These are phyloP conservation scores for Drosophila lini DNA, from an alignment of 1,140 invertebrate species.

Conservation along the genomic window DNA sequence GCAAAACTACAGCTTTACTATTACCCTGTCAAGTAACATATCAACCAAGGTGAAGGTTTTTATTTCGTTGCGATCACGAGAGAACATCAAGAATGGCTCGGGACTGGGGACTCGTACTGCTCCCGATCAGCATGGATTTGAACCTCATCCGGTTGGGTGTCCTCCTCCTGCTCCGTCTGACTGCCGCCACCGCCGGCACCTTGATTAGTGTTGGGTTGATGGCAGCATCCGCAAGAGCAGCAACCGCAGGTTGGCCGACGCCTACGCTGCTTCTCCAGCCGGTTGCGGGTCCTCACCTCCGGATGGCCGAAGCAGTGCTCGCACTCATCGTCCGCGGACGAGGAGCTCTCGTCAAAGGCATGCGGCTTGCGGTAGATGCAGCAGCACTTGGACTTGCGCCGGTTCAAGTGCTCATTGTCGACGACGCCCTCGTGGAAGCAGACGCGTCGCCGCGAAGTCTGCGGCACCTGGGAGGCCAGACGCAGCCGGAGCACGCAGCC, in stretches of 20 bases:
- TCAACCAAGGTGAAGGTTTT: background rate
- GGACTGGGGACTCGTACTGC: background rate
- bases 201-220: background rate
- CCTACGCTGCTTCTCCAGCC: slow-evolving; percentile 34
- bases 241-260: background rate
- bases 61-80: background rate
- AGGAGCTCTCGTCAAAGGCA: slow-evolving; percentile 92
- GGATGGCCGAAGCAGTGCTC: slow-evolving; percentile 94
- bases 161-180: background rate
- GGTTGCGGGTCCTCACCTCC: slow-evolving; percentile 87
- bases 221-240: background rate
- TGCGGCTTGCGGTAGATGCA: slow-evolving; percentile 94
- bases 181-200: background rate
- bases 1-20: background rate
- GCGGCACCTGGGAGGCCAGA: slow-evolving; percentile 87
- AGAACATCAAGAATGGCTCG: background rate
- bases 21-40: too few relatives aligned
- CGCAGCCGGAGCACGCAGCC: slow-evolving; percentile 34
- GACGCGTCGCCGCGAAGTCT: slow-evolving; percentile 86
- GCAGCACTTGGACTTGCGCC: slow-evolving; percentile 97
- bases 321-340: slow-evolving; percentile 91
- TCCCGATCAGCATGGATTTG: background rate
- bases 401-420: slow-evolving; percentile 96
- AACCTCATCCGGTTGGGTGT: background rate
- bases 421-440: slow-evolving; percentile 94